Conservation (phyloP, 2,797 vertebrate genomes). For the Tarsius wallacei region DNA sequence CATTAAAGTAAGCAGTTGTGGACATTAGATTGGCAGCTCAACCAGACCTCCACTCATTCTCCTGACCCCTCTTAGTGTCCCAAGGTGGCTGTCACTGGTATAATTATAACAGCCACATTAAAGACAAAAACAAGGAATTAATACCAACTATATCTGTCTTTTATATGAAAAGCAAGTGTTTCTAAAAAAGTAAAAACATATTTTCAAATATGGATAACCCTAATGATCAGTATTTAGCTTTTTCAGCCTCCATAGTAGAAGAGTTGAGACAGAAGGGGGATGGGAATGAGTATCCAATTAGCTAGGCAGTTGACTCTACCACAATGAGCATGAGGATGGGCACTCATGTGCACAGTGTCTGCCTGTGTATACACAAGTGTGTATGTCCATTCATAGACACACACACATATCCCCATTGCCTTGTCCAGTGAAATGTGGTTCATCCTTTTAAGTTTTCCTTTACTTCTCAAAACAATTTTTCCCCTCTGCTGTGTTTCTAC, state of each 20-base stretch:
- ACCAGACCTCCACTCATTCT: neutral
- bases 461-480: neutral
- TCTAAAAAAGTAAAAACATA: neutral
- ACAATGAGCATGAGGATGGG: neutral
- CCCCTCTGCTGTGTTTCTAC: neutral
- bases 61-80: neutral
- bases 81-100: neutral
- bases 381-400: neutral
- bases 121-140: neutral
- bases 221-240: neutral
- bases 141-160: neutral
- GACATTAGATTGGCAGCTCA: neutral
- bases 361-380: fast-evolving
- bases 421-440: neutral
- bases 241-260: neutral
- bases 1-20: neutral
- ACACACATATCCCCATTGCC: fast-evolving
- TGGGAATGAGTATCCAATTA: neutral
- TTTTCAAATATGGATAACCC: neutral
- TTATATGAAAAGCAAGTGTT: conserved; percentile 22
- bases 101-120: neutral
- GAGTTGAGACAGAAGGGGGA: neutral
- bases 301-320: neutral
- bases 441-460: neutral
- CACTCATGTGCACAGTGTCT: fast-evolving